Percentiles rank a stretch among this genome's conserved stretches.
These are phyloP conservation scores for Ramazzottius varieornatus DNA, from an alignment of 2,888 invertebrate genomes.

Conservation along the genomic window DNA sequence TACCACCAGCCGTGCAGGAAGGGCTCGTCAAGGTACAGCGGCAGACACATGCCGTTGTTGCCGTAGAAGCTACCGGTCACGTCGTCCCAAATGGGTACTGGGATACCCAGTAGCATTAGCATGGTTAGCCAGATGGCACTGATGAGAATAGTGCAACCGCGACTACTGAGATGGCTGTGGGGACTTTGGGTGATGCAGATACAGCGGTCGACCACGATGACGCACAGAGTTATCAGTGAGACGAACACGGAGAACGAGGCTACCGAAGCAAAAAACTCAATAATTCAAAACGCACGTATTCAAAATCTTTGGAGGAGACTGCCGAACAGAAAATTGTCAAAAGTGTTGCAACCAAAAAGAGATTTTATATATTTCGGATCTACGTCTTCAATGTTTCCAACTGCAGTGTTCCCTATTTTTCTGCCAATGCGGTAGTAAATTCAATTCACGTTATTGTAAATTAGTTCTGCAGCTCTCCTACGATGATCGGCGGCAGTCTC, in stretches of 20 bases:
- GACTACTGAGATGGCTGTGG: neutral
- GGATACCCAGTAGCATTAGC: neutral
- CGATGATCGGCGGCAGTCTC: neutral
- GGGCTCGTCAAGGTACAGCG: constrained; percentile 1
- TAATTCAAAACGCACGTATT: too few relatives aligned
- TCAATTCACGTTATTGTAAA: neutral
- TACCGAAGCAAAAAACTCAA: too few relatives aligned
- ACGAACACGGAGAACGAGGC: neutral
- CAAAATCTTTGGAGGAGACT: too few relatives aligned
- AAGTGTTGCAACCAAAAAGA: neutral
- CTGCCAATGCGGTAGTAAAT: neutral
- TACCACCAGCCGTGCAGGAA: constrained; percentile 5
- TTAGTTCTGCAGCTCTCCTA: too few relatives aligned
- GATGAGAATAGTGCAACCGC: neutral
- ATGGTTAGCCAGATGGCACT: neutral
- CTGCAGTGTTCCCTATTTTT: neutral
- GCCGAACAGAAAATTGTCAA: too few relatives aligned
- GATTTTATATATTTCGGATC: neutral
- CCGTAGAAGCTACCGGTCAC: constrained; percentile 5
- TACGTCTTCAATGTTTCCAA: neutral
- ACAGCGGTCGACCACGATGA: neutral
- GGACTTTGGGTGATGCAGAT: neutral
- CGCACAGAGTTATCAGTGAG: neutral
- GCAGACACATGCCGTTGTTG: constrained; percentile 3
- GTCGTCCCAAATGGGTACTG: neutral